Conservation (phyloP, 2,888 invertebrate species). For the Tenodera sinensis region DNA sequence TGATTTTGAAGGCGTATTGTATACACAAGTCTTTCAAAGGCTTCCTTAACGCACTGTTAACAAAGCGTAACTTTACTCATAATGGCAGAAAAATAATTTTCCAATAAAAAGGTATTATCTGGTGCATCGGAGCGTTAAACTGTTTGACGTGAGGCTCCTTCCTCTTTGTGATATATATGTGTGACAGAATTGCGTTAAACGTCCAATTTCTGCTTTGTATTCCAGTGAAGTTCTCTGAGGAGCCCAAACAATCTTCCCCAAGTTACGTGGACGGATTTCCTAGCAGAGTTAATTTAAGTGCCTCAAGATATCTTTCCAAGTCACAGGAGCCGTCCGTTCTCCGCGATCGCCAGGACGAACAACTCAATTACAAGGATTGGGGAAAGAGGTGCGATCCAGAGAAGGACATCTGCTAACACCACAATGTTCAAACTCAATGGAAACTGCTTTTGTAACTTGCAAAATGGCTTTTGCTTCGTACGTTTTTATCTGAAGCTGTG, state of each 20-base stretch:
- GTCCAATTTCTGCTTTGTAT: background rate
- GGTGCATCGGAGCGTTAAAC: background rate
- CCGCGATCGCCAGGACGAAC: background rate
- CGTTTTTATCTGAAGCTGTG: too few relatives aligned
- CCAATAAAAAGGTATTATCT: background rate
- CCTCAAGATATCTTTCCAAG: background rate
- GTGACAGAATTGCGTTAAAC: background rate
- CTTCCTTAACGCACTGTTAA: too few relatives aligned
- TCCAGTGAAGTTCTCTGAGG: background rate
- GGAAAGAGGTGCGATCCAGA: background rate
- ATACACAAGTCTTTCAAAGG: too few relatives aligned
- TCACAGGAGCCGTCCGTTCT: background rate
- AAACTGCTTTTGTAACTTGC: too few relatives aligned
- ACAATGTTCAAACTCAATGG: too few relatives aligned
- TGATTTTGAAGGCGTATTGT: too few relatives aligned
- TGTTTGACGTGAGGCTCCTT: background rate
- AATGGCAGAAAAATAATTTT: too few relatives aligned
- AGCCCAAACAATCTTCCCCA: background rate
- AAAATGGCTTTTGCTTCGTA: too few relatives aligned
- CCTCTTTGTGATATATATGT: background rate
- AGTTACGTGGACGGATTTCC: background rate
- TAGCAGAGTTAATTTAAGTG: background rate
- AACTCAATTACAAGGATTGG: background rate
- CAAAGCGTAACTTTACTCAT: too few relatives aligned
- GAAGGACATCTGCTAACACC: too few relatives aligned